These are phyloP conservation scores for Athalia cordata DNA, from an alignment of 2,888 invertebrate species.

Conservation along the genomic window DNA sequence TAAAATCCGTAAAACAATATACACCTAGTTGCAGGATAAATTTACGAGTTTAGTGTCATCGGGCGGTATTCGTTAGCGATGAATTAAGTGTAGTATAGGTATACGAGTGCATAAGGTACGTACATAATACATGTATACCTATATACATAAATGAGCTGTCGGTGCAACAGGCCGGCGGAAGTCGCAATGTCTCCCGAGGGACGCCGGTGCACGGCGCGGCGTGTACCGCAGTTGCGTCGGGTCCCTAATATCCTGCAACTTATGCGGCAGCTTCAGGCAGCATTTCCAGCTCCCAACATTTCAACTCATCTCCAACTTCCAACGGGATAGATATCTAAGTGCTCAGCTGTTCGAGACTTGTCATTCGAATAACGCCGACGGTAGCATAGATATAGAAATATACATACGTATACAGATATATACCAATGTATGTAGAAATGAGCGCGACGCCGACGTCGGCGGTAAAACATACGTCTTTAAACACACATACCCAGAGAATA, in stretches of 20 bases:
- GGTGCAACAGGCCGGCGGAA: constrained; percentile 59
- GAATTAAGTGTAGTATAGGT: background rate
- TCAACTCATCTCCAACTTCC: no score
- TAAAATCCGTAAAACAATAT: background rate
- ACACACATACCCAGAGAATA: constrained; percentile 34
- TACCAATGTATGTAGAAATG: background rate
- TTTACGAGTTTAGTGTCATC: constrained; percentile 29
- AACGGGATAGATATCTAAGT: constrained; percentile 58
- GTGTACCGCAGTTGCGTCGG: constrained; percentile 9
- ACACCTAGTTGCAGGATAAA: constrained; percentile 34
- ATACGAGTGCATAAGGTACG: no score
- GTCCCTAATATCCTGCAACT: background rate
- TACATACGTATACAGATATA: background rate
- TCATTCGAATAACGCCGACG: constrained; percentile 52
- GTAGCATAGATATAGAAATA: background rate
- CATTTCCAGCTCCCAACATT: no score
- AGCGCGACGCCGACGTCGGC: constrained; percentile 15
- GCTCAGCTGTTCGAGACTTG: constrained; percentile 69
- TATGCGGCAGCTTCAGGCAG: no score
- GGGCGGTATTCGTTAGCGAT: background rate
- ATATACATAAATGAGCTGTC: background rate
- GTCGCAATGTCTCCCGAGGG: constrained; percentile 61
- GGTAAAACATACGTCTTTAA: constrained; percentile 28
- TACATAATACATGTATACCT: no score
- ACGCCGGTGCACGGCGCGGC: constrained; percentile 21